Conservation (phyloP, 2,113 vertebrate genomes). For the Ptyas mucosa region DNA sequence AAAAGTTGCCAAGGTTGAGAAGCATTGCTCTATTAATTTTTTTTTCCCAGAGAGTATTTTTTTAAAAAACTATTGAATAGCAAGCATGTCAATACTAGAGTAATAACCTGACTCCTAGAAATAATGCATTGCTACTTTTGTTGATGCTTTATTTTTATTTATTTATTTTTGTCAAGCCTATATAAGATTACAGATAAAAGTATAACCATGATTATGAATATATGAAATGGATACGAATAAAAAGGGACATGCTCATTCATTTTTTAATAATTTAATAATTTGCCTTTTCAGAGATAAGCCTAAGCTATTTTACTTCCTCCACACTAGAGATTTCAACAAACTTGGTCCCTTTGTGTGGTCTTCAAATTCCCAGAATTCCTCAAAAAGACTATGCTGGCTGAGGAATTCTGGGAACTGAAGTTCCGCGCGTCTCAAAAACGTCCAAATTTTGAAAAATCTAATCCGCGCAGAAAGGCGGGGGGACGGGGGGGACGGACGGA, state of each 20-base stretch:
- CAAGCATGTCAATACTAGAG: neutral
- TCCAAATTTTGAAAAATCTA: neutral
- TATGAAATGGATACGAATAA: no score
- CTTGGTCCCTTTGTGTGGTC: neutral
- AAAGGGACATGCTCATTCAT: neutral
- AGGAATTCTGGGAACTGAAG: neutral
- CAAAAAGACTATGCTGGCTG: neutral
- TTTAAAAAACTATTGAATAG: neutral
- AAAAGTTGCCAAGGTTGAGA: neutral
- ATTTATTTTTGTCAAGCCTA: no score
- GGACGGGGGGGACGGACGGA: rapidly evolving
- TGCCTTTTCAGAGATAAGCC: neutral
- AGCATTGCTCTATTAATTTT: neutral
- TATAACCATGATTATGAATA: no score
- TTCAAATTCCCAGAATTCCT: neutral
- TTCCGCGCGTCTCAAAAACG: neutral
- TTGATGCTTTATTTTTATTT: no score
- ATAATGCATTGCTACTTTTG: neutral
- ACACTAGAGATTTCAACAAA: neutral
- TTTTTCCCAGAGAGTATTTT: neutral
- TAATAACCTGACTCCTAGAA: neutral
- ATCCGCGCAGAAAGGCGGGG: neutral
- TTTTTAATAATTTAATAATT: neutral
- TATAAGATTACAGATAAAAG: no score
- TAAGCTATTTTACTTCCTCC: neutral